A percentile compares a stretch with the other conserved stretches of the same genome.
These are phyloP conservation scores for Chrysaora quinquecirrha DNA, from an alignment of 30 jellyfish, hydroid and myxozoan genomes.

Conservation along the genomic window DNA sequence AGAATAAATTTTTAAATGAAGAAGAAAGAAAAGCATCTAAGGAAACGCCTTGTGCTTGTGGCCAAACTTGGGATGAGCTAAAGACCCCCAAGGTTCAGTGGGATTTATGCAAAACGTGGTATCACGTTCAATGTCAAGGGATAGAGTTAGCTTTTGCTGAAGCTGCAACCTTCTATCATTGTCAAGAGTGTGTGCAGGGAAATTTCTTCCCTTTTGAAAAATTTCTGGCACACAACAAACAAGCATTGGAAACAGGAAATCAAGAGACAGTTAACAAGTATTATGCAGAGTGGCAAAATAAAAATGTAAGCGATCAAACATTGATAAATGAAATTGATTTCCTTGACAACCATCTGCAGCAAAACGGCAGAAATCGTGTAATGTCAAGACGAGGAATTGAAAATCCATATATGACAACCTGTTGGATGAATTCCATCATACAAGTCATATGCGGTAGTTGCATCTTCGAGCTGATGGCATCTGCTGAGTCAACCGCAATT, in stretches of 20 bases:
- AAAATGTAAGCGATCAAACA: not conserved
- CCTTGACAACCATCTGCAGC: not conserved
- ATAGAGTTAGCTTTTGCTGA: constrained; percentile 10
- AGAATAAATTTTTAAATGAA: not conserved
- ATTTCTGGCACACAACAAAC: not conserved
- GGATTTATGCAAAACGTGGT: constrained; percentile 15
- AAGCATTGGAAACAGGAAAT: not conserved
- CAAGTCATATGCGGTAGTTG: constrained; percentile 6
- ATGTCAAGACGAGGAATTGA: not conserved
- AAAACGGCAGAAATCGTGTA: not conserved
- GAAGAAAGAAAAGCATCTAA: not conserved
- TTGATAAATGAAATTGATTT: not conserved
- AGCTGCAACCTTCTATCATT: constrained; percentile 16
- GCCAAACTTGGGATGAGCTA: not conserved
- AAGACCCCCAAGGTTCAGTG: not conserved
- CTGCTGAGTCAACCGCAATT: not conserved
- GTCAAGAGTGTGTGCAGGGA: not conserved
- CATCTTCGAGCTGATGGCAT: not conserved
- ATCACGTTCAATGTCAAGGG: constrained; percentile 1
- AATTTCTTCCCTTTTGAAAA: not conserved
- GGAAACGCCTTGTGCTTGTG: not conserved
- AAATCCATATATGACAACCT: not conserved
- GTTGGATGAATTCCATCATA: not conserved
- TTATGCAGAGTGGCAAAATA: not conserved
- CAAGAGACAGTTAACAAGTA: not conserved